These are phyloP conservation scores for Stictonetta naevosa DNA, from an alignment of 2,113 vertebrate genomes.

Conservation along the genomic window DNA sequence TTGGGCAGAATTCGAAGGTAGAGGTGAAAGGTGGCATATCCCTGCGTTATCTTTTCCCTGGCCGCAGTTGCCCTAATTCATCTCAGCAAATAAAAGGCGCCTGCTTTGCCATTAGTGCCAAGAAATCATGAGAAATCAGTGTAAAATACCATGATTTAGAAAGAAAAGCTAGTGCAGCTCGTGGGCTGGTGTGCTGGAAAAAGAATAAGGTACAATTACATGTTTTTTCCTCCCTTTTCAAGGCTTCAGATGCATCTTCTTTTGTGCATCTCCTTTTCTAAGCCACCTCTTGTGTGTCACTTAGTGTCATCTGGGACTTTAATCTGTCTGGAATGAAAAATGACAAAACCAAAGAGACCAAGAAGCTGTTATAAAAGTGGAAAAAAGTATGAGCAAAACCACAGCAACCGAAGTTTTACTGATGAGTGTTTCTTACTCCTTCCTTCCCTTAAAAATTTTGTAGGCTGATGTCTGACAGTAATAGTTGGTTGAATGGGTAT, in stretches of 20 bases:
- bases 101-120: background rate
- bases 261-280: background rate
- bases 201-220: background rate
- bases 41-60: background rate
- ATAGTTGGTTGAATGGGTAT: background rate
- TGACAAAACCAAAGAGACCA: background rate
- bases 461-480: background rate
- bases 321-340: conserved; percentile 11
- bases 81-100: background rate
- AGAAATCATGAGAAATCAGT: background rate
- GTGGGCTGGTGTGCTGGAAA: background rate
- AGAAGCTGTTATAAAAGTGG: background rate
- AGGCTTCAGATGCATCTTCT: background rate
- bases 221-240: background rate
- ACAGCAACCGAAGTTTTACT: background rate
- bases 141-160: background rate
- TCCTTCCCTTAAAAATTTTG: background rate
- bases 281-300: background rate
- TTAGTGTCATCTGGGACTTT: background rate
- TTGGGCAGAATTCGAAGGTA: background rate
- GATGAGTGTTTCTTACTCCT: background rate
- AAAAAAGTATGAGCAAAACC: background rate
- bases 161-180: background rate
- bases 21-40: background rate
- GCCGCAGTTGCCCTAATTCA: background rate